Conservation (phyloP, 1,140 invertebrate species). For the Listronotus bonariensis region DNA sequence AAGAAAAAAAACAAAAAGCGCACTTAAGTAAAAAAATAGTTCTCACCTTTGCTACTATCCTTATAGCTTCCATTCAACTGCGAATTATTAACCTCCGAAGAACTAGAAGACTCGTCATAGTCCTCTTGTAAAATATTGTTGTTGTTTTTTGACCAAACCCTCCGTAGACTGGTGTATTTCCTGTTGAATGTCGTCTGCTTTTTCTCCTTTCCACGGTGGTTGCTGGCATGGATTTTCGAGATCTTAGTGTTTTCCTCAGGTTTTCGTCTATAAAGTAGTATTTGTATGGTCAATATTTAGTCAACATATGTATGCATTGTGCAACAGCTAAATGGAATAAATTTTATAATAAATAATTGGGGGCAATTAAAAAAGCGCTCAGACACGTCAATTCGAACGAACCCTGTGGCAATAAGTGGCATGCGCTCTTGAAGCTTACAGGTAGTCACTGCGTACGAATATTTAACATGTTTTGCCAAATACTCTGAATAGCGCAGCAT, state of each 20-base stretch:
- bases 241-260: constrained; percentile 75
- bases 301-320: too few relatives aligned
- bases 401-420: too few relatives aligned
- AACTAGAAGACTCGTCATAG: constrained; percentile 62
- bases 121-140: constrained; percentile 44
- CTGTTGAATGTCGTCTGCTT: constrained; percentile 74
- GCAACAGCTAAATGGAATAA: too few relatives aligned
- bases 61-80: constrained; percentile 64
- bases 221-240: constrained; percentile 64
- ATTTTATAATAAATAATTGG: too few relatives aligned
- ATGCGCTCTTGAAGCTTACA: too few relatives aligned
- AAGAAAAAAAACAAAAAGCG: not conserved
- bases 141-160: constrained; percentile 39
- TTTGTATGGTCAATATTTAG: too few relatives aligned
- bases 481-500: too few relatives aligned
- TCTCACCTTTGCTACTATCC: constrained; percentile 60
- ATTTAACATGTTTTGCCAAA: too few relatives aligned
- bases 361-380: too few relatives aligned
- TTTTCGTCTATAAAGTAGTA: constrained; percentile 66
- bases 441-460: too few relatives aligned
- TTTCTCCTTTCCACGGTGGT: constrained; percentile 73
- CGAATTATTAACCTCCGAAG: constrained; percentile 60
- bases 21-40: not conserved
- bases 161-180: constrained; percentile 62
- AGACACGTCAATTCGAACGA: too few relatives aligned